Evolutionary conservation across 2,113 vertebrate species (phyloP).

Genomic region (Mesoclemmys tuberculata): DNA sequence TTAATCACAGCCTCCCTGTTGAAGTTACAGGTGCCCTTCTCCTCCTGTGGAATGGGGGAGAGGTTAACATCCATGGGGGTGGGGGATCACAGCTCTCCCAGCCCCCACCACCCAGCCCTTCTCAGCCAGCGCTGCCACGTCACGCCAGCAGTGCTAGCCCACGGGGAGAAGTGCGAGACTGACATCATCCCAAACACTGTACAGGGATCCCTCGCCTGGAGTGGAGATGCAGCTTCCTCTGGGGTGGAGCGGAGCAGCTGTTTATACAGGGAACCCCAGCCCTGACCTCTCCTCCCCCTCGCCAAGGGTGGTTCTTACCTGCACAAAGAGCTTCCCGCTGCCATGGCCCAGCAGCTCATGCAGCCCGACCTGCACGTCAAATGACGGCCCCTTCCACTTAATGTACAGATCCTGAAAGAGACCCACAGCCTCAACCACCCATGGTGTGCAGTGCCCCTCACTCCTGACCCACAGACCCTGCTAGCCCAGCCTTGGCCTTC

Average conservation of each 20-base stretch:
- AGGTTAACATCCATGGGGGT: too few relatives aligned
- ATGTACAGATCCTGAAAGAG: constrained; percentile 86
- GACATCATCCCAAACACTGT: too few relatives aligned
- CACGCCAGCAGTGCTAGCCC: not conserved
- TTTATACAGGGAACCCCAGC: not conserved
- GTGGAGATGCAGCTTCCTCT: not conserved
- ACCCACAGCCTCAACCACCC: not conserved
- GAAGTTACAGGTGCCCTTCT: constrained; percentile 88
- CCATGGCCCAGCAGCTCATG: constrained; percentile 92
- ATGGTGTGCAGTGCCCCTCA: too few relatives aligned
- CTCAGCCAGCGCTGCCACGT: not conserved
- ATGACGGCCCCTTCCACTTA: constrained; percentile 90
- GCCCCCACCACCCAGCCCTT: not conserved
- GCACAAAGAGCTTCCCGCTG: constrained; percentile 91
- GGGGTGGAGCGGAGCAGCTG: not conserved
- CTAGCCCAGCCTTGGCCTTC: not conserved
- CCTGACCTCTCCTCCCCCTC: too few relatives aligned
- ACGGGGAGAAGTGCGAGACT: not conserved
- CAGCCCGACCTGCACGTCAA: constrained; percentile 93
- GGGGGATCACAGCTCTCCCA: not conserved
- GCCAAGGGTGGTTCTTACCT: constrained; percentile 75
- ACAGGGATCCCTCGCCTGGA: not conserved
- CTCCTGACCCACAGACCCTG: not conserved
- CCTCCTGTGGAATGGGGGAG: constrained; percentile 76
- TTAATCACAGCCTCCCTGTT: constrained; percentile 84